Base-by-base conservation (phyloP, 2,888 invertebrate species). In the Coenonympha glycerion region DNA sequence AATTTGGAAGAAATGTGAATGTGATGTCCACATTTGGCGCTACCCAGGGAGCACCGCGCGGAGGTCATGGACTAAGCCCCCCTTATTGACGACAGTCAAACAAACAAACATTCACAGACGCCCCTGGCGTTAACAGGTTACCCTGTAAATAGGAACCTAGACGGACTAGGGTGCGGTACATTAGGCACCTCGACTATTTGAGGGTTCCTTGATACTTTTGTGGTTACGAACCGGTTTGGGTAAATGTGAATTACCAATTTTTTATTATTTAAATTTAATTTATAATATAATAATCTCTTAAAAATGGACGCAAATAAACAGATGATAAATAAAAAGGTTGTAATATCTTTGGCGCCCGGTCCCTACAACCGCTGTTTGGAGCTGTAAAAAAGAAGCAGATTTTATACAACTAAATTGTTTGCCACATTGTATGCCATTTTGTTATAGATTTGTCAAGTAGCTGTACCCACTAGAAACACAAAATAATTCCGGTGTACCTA, bases 31-130 rank as follows among this genome's bases (percentile, higher is more conserved):
- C 84, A 73, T 67, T 83, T 84, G 80, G 84, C 84, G 84, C 83
- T 73, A 85, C 85, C 84, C 84, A 83, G 85, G 85, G 84, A 81
- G 84, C 84, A 85, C 84, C 84, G 79, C 84, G 84, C 75, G 84
- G 84, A 85, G 84, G 84, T 81, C 75, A 84, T 85, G 84, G 84
- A 85, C 84, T 73, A 65, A 74, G 82, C 83, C 78, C 84, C 84
- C 84, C 84, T 84, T 76, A 66, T 73, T 58, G 19, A 19, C 16
- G 6, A 33, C 74, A 76, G 30, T 24, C 74, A 76, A 58, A 57
- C 62, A 56, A 52, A 59, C 60, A 57, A 16, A 56, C 56, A 52
- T 37, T 26, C 50, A 44, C 51, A 37, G 47, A 46, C 46, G 28
- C 40, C 26, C 31, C 37, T 28, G 45, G 36, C 41, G 8, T 5